These are phyloP conservation scores for Trachelipus rathkii DNA, from an alignment of 1,140 invertebrate species.

Conservation along the genomic window DNA sequence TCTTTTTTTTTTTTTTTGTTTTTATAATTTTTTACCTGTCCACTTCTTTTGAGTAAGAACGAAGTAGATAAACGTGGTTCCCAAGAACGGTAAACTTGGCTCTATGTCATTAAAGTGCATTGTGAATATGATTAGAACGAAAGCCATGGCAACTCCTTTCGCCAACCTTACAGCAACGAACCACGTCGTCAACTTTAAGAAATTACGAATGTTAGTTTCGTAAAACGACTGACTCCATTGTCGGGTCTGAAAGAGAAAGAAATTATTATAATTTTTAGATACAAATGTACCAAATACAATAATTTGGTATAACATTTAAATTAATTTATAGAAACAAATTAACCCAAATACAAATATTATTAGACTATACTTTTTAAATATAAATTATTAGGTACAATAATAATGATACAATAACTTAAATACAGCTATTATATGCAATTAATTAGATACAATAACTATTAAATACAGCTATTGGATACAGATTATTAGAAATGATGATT, in stretches of 20 bases:
- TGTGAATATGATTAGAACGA: constrained; percentile 46
- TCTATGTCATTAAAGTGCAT: constrained; percentile 47
- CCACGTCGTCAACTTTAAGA: constrained; percentile 39
- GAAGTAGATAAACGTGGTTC: constrained; percentile 47
- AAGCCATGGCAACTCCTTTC: constrained; percentile 47
- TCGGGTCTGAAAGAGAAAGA: constrained; percentile 40
- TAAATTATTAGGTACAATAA: not conserved
- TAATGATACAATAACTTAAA: not conserved
- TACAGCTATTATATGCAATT: not conserved
- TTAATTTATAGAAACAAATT: no score
- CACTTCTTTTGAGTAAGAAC: constrained; percentile 46
- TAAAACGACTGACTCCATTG: constrained; percentile 42
- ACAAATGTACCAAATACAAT: no score
- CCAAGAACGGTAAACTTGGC: constrained; percentile 45
- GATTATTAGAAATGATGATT: no score
- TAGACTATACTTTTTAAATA: no score
- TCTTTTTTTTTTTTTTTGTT: no score
- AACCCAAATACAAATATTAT: no score
- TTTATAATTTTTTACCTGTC: constrained; percentile 28
- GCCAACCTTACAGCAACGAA: constrained; percentile 46
- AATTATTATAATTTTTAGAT: no score
- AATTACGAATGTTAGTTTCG: constrained; percentile 28
- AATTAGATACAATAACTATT: no score
- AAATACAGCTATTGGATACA: no score
- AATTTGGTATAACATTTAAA: no score